A percentile compares a stretch with the other conserved stretches of the same genome.
Evolutionary conservation across 1,140 invertebrate genomes (phyloP).

Genomic region (Bombus affinis): DNA sequence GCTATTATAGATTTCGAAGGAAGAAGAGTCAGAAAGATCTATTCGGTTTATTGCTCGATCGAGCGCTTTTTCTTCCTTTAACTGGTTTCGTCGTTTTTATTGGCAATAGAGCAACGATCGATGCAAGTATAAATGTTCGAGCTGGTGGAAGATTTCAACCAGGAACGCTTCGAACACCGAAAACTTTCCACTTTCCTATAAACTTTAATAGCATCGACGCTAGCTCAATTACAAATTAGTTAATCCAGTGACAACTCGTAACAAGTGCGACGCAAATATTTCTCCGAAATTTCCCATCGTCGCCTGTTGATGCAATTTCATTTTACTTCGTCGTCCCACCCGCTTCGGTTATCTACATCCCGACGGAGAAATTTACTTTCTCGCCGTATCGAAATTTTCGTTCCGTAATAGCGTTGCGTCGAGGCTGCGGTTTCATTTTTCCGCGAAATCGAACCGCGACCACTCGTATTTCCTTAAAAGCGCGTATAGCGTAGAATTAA

Average conservation of each 20-base stretch:
- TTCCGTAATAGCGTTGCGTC: neutral
- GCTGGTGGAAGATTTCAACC: neutral
- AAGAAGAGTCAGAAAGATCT: neutral
- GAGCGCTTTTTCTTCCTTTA: neutral
- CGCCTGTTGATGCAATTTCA: constrained; percentile 8
- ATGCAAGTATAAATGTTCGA: neutral
- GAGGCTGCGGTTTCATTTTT: constrained; percentile 2
- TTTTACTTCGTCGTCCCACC: neutral
- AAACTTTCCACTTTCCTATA: neutral
- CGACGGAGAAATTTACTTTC: neutral
- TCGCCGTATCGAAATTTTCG: neutral
- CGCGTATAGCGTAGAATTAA: neutral
- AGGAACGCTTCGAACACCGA: neutral
- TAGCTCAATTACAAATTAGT: constrained; percentile 40
- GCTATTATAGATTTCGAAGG: neutral
- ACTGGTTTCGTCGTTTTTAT: neutral
- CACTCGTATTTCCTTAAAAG: neutral
- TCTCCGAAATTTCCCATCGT: constrained; percentile 24
- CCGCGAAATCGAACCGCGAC: neutral
- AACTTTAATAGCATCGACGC: constrained; percentile 17
- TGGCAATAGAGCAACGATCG: constrained; percentile 37
- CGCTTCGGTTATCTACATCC: neutral
- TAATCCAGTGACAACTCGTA: constrained; percentile 23
- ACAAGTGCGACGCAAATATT: neutral
- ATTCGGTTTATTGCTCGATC: constrained; percentile 3